Evolutionary conservation across 2,797 vertebrate species (phyloP).

Genomic region (Sebastes kiyomatsui): DNA sequence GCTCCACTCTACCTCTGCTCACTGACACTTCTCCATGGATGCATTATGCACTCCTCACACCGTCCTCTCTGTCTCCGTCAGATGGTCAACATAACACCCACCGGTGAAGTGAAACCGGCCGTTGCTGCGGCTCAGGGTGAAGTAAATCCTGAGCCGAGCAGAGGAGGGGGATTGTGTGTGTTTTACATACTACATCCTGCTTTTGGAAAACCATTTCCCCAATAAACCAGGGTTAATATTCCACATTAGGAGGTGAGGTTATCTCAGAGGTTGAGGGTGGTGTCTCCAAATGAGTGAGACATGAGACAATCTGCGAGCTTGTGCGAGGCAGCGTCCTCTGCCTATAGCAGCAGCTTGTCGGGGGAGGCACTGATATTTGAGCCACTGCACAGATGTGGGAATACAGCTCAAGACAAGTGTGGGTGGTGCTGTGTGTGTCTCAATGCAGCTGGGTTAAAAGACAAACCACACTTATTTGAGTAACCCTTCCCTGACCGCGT

Average conservation of each 20-base stretch:
- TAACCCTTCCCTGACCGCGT: conserved; percentile 57
- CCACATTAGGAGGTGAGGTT: conserved; percentile 23
- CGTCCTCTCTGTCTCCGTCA: conserved; percentile 57
- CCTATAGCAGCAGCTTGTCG: conserved; percentile 59
- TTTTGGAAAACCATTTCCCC: neutral
- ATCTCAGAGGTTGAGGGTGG: conserved; percentile 39
- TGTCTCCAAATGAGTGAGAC: conserved; percentile 40
- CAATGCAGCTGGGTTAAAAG: conserved; percentile 61
- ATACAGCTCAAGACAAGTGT: conserved; percentile 61
- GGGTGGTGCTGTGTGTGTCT: conserved; percentile 66
- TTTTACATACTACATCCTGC: neutral
- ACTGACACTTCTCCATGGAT: conserved; percentile 51
- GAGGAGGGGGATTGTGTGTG: neutral
- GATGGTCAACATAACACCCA: conserved; percentile 61
- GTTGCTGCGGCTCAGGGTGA: conserved; percentile 38
- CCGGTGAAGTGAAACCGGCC: conserved; percentile 44
- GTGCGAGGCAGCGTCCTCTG: conserved; percentile 31
- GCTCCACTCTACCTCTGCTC: conserved; percentile 70
- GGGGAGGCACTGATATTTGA: conserved; percentile 74
- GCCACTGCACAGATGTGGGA: conserved; percentile 75
- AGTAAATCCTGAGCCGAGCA: conserved; percentile 13
- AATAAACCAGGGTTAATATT: neutral
- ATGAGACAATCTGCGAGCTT: conserved; percentile 38
- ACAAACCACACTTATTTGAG: conserved; percentile 63
- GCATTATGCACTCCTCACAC: conserved; percentile 34